phyloP scores from a whole-genome alignment of 2,888 invertebrate species.

The Acanthacorydalis orientalis region DNA sequence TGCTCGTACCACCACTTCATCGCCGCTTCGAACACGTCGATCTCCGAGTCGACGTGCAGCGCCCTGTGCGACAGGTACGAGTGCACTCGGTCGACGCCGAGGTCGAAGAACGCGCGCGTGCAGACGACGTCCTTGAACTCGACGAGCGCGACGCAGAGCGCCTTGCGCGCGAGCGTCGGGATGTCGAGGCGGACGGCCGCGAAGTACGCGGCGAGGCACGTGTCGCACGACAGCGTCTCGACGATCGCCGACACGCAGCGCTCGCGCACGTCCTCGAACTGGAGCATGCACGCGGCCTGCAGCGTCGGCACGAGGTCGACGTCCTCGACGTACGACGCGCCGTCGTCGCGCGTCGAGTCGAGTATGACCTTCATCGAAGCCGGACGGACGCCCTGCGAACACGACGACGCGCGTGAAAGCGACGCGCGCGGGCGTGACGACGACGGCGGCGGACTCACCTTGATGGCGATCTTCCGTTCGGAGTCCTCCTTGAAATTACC shows the following conservation, averaged over 20 bases:
- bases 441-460: constrained; percentile 16
- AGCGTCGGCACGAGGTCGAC: constrained; percentile 20
- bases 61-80: constrained; percentile 21
- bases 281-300: constrained; percentile 24
- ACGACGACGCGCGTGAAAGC: too few species aligned
- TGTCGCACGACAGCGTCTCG: constrained; percentile 8
- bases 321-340: constrained; percentile 15
- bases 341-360: constrained; percentile 16
- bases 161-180: constrained; percentile 18
- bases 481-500: constrained; percentile 24
- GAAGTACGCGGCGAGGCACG: constrained; percentile 21
- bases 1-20: constrained; percentile 25
- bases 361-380: constrained; percentile 23
- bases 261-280: constrained; percentile 22
- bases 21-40: constrained; percentile 20
- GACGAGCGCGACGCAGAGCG: constrained; percentile 20
- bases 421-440: constrained; percentile 9
- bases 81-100: constrained; percentile 19
- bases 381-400: constrained; percentile 25
- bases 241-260: not conserved
- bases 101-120: constrained; percentile 15
- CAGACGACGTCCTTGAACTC: constrained; percentile 19
- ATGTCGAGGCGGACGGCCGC: constrained; percentile 18
- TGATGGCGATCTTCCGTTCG: constrained; percentile 19
- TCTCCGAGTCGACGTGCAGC: constrained; percentile 18